Percentiles rank a stretch among this genome's conserved stretches.
These are phyloP conservation scores for Agelastica alni DNA, from an alignment of 2,888 invertebrate genomes.

Conservation along the genomic window DNA sequence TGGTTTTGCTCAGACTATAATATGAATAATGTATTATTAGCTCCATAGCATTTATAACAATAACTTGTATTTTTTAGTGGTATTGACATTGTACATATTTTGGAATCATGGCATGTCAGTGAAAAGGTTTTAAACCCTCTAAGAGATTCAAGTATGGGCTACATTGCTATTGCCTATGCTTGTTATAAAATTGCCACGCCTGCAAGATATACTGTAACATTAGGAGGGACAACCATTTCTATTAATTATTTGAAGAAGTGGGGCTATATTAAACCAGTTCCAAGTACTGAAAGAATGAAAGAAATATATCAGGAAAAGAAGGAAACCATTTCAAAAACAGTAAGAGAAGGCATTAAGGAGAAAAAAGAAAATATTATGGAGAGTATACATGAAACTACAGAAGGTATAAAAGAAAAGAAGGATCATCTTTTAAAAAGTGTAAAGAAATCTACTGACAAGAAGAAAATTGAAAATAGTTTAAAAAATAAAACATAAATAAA, in stretches of 20 bases:
- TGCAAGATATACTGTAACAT: constrained; percentile 86
- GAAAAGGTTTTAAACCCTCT: constrained; percentile 78
- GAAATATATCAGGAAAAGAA: constrained; percentile 67
- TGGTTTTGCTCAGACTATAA: too few species aligned
- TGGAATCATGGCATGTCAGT: constrained; percentile 78
- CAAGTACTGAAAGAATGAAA: constrained; percentile 66
- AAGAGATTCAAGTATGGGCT: constrained; percentile 80
- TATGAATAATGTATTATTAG: too few species aligned
- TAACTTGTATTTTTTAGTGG: constrained; percentile 68
- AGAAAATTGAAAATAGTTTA: constrained; percentile 38
- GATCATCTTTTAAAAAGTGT: constrained; percentile 66
- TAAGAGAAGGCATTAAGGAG: constrained; percentile 53
- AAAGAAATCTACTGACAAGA: constrained; percentile 58
- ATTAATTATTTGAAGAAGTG: constrained; percentile 79
- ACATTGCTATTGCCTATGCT: constrained; percentile 86
- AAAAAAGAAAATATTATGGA: constrained; percentile 41
- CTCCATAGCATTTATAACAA: too few species aligned
- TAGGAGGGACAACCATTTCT: constrained; percentile 85
- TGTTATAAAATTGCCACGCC: constrained; percentile 94
- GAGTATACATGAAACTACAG: constrained; percentile 42
- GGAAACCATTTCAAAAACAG: constrained; percentile 64
- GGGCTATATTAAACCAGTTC: constrained; percentile 85
- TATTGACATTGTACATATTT: constrained; percentile 79
- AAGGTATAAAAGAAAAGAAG: constrained; percentile 58
- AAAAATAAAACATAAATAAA: constrained; percentile 6